Conservation (phyloP, 2,888 invertebrate genomes). For the Pachymerium ferrugineum region DNA sequence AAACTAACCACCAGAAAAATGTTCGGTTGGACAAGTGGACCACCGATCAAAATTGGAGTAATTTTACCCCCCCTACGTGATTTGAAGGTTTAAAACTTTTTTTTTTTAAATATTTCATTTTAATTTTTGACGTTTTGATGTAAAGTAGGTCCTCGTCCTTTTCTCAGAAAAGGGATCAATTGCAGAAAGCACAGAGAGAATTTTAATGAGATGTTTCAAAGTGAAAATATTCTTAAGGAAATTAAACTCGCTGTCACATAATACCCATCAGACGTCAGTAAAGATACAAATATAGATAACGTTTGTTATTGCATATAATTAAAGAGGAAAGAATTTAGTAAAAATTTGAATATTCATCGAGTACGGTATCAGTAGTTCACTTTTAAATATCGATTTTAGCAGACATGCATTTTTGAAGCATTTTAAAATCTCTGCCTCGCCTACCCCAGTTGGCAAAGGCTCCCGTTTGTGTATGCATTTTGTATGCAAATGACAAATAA, state of each 20-base stretch:
- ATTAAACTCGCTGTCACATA: conserved; percentile 2
- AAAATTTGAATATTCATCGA: neutral
- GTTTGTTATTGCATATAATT: neutral
- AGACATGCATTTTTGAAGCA: conserved; percentile 1
- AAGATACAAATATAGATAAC: conserved; percentile 5
- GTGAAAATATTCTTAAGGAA: conserved; percentile 7
- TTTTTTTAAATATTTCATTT: too few relatives aligned
- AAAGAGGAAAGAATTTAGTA: neutral
- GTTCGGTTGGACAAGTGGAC: too few relatives aligned
- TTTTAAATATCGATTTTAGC: conserved; percentile 22
- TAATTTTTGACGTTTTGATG: too few relatives aligned
- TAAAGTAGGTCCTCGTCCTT: too few relatives aligned
- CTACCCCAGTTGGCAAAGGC: conserved; percentile 18
- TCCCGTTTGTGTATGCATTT: neutral
- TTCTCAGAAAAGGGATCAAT: neutral
- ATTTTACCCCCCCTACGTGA: too few relatives aligned
- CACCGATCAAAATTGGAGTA: too few relatives aligned
- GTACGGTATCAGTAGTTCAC: neutral
- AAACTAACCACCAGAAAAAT: too few relatives aligned
- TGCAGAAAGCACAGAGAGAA: neutral
- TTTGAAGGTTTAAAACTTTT: too few relatives aligned
- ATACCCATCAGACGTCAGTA: neutral
- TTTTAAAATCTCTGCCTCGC: conserved; percentile 13
- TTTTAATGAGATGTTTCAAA: neutral
- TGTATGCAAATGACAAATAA: conserved; percentile 15